A percentile compares a stretch with the other conserved stretches of the same genome.
Conservation (phyloP, 2,888 invertebrate species). For the Melanargia galathea region DNA sequence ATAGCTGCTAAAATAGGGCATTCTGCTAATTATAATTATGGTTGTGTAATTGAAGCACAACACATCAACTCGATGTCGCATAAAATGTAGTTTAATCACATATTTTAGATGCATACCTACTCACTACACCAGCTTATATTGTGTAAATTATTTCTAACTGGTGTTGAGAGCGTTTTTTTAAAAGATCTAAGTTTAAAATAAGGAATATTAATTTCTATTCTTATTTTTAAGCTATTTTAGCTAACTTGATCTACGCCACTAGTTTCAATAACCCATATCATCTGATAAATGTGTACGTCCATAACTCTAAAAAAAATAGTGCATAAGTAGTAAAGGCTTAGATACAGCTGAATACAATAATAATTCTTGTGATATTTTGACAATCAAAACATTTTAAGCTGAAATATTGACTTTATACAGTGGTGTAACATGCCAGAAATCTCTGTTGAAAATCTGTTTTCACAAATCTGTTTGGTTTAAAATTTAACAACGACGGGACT, state of each 20-base stretch:
- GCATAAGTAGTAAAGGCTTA: constrained; percentile 38
- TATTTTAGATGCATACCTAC: constrained; percentile 15
- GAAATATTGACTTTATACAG: constrained; percentile 21
- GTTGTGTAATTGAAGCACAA: constrained; percentile 46
- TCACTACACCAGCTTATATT: constrained; percentile 16
- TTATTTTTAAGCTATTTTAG: not conserved
- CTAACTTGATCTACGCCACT: constrained; percentile 1
- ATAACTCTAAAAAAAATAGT: constrained; percentile 29
- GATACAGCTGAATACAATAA: constrained; percentile 40
- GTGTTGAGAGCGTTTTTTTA: constrained; percentile 5
- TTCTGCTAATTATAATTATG: constrained; percentile 26
- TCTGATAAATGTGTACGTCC: constrained; percentile 38
- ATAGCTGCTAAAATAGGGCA: constrained; percentile 12
- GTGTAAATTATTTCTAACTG: constrained; percentile 10
- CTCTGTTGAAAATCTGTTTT: not conserved
- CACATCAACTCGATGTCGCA: constrained; percentile 12
- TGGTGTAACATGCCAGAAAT: constrained; percentile 8
- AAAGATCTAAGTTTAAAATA: not conserved
- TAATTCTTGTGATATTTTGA: constrained; percentile 45
- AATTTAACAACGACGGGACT: too few species aligned
- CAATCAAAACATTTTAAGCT: constrained; percentile 29
- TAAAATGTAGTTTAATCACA: constrained; percentile 28
- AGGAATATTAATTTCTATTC: not conserved
- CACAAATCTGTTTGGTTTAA: too few species aligned
- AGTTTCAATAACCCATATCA: not conserved